These are phyloP conservation scores for Aradophagus sp. DNA, from an alignment of 1,140 invertebrate species.

Conservation along the genomic window DNA sequence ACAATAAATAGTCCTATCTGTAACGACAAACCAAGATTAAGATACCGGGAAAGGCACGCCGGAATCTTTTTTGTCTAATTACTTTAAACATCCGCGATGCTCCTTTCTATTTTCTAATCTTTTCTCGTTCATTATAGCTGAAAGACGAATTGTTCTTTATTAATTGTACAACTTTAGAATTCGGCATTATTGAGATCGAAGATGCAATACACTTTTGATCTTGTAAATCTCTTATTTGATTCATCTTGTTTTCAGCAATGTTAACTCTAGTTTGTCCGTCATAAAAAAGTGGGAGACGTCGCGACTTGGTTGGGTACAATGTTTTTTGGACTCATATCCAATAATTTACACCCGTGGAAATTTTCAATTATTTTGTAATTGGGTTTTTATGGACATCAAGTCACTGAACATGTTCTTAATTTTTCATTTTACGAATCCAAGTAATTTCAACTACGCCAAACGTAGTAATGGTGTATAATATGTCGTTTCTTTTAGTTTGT, in stretches of 20 bases:
- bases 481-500: no score
- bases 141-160: slow-evolving; percentile 18
- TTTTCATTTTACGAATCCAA: no score
- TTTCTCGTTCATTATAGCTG: background rate
- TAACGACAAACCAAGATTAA: slow-evolving; percentile 6
- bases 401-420: no score
- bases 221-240: slow-evolving; percentile 12
- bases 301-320: no score
- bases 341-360: no score
- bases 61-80: slow-evolving; percentile 6
- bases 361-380: no score
- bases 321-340: no score
- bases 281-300: no score
- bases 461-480: no score
- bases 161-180: slow-evolving; percentile 26
- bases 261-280: no score
- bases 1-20: slow-evolving; percentile 12
- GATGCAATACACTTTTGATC: slow-evolving; percentile 1
- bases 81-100: slow-evolving; percentile 3
- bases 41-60: slow-evolving; percentile 5
- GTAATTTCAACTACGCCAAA: no score
- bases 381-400: no score
- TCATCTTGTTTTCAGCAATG: slow-evolving; percentile 8
- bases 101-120: slow-evolving; percentile 1
- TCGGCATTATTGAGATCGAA: slow-evolving; percentile 27